phyloP scores from a whole-genome alignment of 2,797 vertebrate species.

The Gadopsis bispinosus region DNA sequence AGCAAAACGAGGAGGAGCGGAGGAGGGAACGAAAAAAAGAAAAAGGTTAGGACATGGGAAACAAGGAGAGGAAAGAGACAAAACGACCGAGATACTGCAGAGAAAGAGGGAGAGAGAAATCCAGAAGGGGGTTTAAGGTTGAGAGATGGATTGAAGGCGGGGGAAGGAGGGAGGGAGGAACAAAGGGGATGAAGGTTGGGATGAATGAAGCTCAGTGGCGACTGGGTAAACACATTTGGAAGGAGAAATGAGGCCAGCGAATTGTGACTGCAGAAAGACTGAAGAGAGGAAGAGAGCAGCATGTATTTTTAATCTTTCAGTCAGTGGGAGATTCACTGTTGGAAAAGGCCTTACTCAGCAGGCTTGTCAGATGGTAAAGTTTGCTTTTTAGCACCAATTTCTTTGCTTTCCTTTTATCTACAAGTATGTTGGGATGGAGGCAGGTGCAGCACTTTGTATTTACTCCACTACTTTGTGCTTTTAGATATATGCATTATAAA shows the following conservation, averaged over 20 bases:
- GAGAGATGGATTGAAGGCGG: constrained; percentile 5
- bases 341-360: constrained; percentile 70
- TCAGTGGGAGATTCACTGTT: constrained; percentile 45
- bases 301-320: constrained; percentile 64
- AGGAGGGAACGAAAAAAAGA: constrained; percentile 7
- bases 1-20: constrained; percentile 1
- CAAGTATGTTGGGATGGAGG: not conserved
- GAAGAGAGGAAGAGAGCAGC: constrained; percentile 35
- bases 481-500: constrained; percentile 13
- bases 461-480: not conserved
- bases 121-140: constrained; percentile 21
- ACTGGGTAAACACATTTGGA: constrained; percentile 57
- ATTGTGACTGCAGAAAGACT: constrained; percentile 52
- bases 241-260: constrained; percentile 63
- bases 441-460: constrained; percentile 10
- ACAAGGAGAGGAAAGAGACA: not conserved
- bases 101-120: constrained; percentile 9
- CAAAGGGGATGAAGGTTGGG: constrained; percentile 27
- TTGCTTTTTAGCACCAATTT: constrained; percentile 40
- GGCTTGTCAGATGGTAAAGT: constrained; percentile 34
- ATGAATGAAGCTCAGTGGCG: constrained; percentile 49
- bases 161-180: constrained; percentile 10
- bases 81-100: not conserved
- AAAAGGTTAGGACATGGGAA: not conserved
- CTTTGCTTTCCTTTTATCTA: constrained; percentile 24